These are phyloP conservation scores for Orestias chungarensis DNA, from an alignment of 2,797 vertebrate species.

Conservation along the genomic window DNA sequence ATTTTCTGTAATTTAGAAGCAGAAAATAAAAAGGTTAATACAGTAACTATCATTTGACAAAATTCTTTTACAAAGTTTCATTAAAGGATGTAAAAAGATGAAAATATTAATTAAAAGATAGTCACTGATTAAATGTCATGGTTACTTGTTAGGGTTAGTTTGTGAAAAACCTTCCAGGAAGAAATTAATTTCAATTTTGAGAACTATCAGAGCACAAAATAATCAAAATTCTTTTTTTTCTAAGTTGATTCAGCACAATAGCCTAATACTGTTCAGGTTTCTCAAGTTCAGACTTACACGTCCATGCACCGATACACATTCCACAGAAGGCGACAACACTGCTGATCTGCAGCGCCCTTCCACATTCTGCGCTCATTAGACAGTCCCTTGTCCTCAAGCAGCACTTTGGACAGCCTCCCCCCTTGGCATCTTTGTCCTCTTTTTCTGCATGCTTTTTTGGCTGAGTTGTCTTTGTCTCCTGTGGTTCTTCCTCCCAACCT, in stretches of 20 bases:
- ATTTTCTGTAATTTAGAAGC: conserved; percentile 43
- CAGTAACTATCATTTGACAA: background rate
- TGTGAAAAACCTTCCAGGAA: conserved; percentile 5
- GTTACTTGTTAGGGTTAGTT: background rate
- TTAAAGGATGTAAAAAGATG: background rate
- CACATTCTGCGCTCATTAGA: conserved; percentile 76
- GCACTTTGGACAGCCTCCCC: conserved; percentile 63
- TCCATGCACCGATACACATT: conserved; percentile 65
- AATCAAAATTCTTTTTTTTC: background rate
- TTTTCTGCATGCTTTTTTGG: conserved; percentile 24
- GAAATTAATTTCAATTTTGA: background rate
- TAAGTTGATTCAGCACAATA: background rate
- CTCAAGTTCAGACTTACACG: conserved; percentile 61
- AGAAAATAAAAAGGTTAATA: background rate
- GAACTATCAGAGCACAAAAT: background rate
- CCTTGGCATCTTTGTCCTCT: background rate
- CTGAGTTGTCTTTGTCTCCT: conserved; percentile 47
- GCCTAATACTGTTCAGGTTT: background rate
- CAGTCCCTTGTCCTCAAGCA: conserved; percentile 64
- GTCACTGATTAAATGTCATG: conserved; percentile 15
- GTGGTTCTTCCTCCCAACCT: conserved; percentile 55
- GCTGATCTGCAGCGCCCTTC: conserved; percentile 70
- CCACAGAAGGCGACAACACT: conserved; percentile 66
- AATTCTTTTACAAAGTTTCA: background rate
- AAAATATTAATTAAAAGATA: conserved; percentile 2